phyloP scores from a whole-genome alignment of 1,140 invertebrate genomes.

The Mercenaria mercenaria region DNA sequence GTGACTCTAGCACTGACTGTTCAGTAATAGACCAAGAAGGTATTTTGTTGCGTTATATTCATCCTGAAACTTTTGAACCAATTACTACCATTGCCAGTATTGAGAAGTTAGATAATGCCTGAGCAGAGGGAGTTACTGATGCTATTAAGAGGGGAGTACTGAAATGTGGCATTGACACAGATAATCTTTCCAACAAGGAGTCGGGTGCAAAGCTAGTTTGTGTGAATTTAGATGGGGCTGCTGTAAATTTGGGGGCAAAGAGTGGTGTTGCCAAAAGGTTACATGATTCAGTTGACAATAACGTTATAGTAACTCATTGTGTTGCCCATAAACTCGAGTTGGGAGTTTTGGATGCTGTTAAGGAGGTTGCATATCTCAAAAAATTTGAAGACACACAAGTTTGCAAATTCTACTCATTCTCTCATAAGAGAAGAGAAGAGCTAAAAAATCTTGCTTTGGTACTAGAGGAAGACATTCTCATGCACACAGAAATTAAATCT shows the following conservation, averaged over 20 bases:
- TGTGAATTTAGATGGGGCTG: slow-evolving; percentile 55
- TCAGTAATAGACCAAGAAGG: no score
- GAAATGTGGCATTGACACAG: slow-evolving; percentile 19
- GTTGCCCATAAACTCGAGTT: slow-evolving; percentile 21
- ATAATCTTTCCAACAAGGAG: not conserved
- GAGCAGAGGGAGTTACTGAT: slow-evolving; percentile 42
- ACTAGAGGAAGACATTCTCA: no score
- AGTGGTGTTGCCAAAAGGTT: slow-evolving; percentile 50
- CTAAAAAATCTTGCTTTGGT: slow-evolving; percentile 26
- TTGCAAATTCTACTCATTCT: slow-evolving; percentile 54
- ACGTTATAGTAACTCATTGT: slow-evolving; percentile 57
- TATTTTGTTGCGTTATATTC: slow-evolving; percentile 1
- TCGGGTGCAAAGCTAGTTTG: not conserved
- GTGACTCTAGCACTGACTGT: no score
- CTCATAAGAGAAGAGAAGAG: slow-evolving; percentile 10
- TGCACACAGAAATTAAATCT: slow-evolving; percentile 54
- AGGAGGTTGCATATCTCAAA: slow-evolving; percentile 51
- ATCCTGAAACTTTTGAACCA: slow-evolving; percentile 11
- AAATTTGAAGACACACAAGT: slow-evolving; percentile 50
- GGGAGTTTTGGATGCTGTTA: no score
- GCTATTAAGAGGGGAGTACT: slow-evolving; percentile 22
- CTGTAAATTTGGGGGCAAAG: slow-evolving; percentile 56
- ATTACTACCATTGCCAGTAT: slow-evolving; percentile 19
- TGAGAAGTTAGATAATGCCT: slow-evolving; percentile 31
- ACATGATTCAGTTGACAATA: slow-evolving; percentile 40